Base-by-base conservation (phyloP, 1,140 invertebrate species). In the Bombus difficillimus region DNA sequence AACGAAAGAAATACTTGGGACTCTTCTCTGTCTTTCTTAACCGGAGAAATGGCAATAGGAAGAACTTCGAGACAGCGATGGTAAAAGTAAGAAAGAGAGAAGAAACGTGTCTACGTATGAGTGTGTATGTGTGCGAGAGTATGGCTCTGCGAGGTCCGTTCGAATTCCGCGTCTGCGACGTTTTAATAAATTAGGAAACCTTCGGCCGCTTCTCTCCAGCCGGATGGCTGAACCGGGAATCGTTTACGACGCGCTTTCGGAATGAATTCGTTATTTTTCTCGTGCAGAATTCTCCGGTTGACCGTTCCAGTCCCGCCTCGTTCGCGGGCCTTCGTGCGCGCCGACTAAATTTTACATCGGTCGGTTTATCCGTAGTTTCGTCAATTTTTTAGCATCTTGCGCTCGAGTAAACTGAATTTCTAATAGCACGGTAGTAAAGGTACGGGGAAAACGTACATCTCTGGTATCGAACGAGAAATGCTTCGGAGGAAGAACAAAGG, bases 111-210 rank as follows among this genome's bases (percentile, higher is more conserved):
- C 15, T 34, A 34, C 6, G 64, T 18, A 47, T 1, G 43, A 47
- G 5, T 4, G 10, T 66, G 13, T 66, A 22, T 1, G 64, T 34
- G 64, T 13, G 3, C 32, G 59, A 66, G 64, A 10, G 13, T 25
- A 72, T 0, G 13, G 9, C 25, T 64, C 28, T 64, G 76, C 72
- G 39, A 84, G 81, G 43, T 68, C 73, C 88, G 84, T 89, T 89
- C 88, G 88, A 89, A 89, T 86, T 89, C 83, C 83, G 86, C 78
- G 86, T 90, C 86, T 83, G 83, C 88, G 86, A 88, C 89, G 80
- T 86, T 91, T 90, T 90, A 90, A 90, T 91, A 90, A 90, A 90
- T 90, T 90, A 90, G 57, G 77, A 57, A 81, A 78, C 37, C 86
- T 88, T 84, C 71, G 88, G 74, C 59, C 59, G 83, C 72, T 73